phyloP scores from a whole-genome alignment of 2,113 vertebrate species.

The Bettongia penicillata region DNA sequence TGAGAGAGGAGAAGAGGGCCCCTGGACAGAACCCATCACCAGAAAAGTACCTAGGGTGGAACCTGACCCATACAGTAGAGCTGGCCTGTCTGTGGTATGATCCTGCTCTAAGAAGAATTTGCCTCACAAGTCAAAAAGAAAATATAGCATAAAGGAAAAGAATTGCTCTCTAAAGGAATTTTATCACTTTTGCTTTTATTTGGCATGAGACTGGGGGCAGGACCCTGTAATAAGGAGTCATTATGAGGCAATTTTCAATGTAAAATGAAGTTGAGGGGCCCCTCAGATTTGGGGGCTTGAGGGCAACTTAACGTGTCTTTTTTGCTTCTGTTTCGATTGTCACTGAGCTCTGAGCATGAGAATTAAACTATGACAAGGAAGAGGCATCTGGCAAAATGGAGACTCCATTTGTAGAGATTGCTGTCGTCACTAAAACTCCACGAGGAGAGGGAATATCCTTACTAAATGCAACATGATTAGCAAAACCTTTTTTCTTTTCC shows the following conservation, averaged over 20 bases:
- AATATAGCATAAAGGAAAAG: neutral
- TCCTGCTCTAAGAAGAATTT: neutral
- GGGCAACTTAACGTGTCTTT: neutral
- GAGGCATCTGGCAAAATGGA: neutral
- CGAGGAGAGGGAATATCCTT: neutral
- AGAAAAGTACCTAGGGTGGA: neutral
- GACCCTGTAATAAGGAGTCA: neutral
- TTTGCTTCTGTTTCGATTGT: neutral
- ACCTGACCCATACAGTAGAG: neutral
- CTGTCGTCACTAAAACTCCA: slow-evolving; percentile 20
- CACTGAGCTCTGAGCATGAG: neutral
- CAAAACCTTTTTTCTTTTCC: slow-evolving; percentile 3
- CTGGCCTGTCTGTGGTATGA: neutral
- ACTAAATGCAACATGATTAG: neutral
- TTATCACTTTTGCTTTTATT: neutral
- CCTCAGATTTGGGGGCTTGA: neutral
- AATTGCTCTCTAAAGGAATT: neutral
- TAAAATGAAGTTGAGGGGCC: neutral
- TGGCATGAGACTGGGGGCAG: neutral
- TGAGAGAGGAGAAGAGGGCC: neutral
- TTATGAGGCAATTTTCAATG: neutral
- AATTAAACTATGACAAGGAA: neutral
- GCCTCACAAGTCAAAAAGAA: neutral
- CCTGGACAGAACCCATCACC: neutral
- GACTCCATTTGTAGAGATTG: neutral